Evolutionary conservation across 2,113 vertebrate species (phyloP).

Genomic region (Parotia lawesii): DNA sequence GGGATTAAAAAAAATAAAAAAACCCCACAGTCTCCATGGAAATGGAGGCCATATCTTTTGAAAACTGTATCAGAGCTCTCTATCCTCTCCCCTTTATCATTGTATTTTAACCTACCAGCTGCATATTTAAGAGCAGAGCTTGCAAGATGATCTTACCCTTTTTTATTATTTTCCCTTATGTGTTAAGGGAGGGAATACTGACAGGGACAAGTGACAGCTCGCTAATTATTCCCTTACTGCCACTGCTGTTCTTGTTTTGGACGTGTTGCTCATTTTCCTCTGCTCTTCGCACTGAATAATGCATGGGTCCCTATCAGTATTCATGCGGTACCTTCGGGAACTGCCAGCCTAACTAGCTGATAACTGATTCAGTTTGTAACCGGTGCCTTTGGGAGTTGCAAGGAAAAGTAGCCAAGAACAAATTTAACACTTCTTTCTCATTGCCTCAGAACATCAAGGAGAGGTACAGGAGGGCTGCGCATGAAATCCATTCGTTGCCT

Average conservation of each 20-base stretch:
- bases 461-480: constrained; percentile 43
- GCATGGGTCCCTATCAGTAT: constrained; percentile 83
- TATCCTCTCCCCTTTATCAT: constrained; percentile 62
- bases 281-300: constrained; percentile 84
- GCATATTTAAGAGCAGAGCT: constrained; percentile 72
- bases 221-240: constrained; percentile 98
- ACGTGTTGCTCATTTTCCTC: constrained; percentile 94
- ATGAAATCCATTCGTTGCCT: constrained; percentile 23
- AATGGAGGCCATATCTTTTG: constrained; percentile 65
- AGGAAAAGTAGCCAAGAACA: constrained; percentile 83
- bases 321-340: constrained; percentile 77
- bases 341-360: constrained; percentile 84
- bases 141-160: constrained; percentile 69
- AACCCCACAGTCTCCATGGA: constrained; percentile 28
- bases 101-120: constrained; percentile 75
- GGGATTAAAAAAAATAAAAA: constrained; percentile 26
- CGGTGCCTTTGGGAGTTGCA: constrained; percentile 78
- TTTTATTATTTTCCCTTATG: constrained; percentile 82
- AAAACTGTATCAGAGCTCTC: constrained; percentile 66
- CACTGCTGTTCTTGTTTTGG: constrained; percentile 92
- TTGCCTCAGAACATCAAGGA: constrained; percentile 75
- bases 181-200: constrained; percentile 93
- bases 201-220: constrained; percentile 98
- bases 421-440: constrained; percentile 78
- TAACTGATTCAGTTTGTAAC: constrained; percentile 86